A percentile compares a stretch with the other conserved stretches of the same genome.
Evolutionary conservation across 2,888 invertebrate genomes (phyloP).

Genomic region (Tetragnatha montana): DNA sequence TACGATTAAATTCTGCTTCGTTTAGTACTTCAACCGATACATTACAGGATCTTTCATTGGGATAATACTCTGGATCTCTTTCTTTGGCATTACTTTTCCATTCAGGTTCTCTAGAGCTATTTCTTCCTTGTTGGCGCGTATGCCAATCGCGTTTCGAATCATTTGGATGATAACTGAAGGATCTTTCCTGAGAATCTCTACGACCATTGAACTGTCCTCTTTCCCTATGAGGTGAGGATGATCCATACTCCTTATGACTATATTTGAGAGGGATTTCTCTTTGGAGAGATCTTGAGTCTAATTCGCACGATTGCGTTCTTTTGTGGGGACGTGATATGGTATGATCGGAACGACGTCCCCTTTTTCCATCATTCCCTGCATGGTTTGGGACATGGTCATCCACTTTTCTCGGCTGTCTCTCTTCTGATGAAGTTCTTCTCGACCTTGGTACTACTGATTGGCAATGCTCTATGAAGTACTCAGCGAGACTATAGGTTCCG

Average conservation of each 20-base stretch:
- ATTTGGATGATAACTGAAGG: not conserved
- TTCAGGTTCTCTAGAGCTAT: not conserved
- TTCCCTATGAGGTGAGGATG: not conserved
- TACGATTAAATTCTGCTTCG: not conserved
- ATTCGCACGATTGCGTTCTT: not conserved
- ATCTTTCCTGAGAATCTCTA: not conserved
- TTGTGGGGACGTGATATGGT: not conserved
- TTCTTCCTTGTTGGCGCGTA: not conserved
- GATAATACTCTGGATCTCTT: not conserved
- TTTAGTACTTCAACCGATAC: not conserved
- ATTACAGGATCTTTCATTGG: not conserved
- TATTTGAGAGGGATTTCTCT: not conserved
- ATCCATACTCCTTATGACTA: not conserved
- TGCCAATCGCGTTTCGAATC: not conserved
- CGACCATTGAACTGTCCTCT: not conserved
- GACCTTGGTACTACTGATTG: not conserved
- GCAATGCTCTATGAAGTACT: not conserved
- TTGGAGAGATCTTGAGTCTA: not conserved
- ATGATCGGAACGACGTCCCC: not conserved
- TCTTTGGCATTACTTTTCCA: not conserved
- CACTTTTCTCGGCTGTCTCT: not conserved
- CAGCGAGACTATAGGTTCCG: not conserved
- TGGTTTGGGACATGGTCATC: not conserved
- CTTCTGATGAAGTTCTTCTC: not conserved
- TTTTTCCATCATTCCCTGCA: not conserved